Base-by-base conservation (phyloP, 2,113 vertebrate genomes). In the Poeciliopsis turrubarensis region DNA sequence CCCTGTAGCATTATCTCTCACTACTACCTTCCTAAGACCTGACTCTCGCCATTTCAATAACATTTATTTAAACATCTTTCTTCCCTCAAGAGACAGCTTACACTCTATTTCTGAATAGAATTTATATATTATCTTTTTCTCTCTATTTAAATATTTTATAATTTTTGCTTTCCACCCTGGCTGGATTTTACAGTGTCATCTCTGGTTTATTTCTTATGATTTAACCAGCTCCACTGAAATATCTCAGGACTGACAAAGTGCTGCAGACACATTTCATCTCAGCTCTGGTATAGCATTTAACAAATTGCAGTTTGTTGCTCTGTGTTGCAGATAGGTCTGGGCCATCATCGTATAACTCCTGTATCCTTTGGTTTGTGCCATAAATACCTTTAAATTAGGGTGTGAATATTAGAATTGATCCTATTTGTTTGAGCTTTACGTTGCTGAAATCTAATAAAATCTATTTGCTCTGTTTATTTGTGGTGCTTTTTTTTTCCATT, bases 161-260 rank as follows among this genome's bases (percentile, higher is more conserved):
- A n/a, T 17, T 14, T 69, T 25, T 34, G 17, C 8, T 27, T 68
- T n/a, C 25, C 51, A n/a, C 4, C n/a, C 37, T 27, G 27, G 65
- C 39, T 44, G 37, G 22, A 32, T 57, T 31, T 32, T 57, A 22
- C 22, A 22, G 13, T 14, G 25, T 32, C 51, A 19, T 69, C 30
- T 8, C 19, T 32, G 68, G 31, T 60, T 47, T 32, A 25, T 34
- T 70, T 70, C 29, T 44, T 15, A 26, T 26, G 25, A 41, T 57
- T 32, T 51, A 51, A 62, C 19, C n/a, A 26, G 39, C 60, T 71
- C 54, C 34, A 64, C 70, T 64, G 29, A 72, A 62, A n/a, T 64
- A 64, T 72, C 70, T 74, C 72, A 65, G 72, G 72, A 74, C 72
- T 64, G 65, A 63, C 44, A 3, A 39, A n/a, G 27, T 64, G 60